Evolutionary conservation across 1,140 invertebrate species (phyloP), one percentile per base, ranked within the genome.

Genomic region (Eumeta japonica): DNA sequence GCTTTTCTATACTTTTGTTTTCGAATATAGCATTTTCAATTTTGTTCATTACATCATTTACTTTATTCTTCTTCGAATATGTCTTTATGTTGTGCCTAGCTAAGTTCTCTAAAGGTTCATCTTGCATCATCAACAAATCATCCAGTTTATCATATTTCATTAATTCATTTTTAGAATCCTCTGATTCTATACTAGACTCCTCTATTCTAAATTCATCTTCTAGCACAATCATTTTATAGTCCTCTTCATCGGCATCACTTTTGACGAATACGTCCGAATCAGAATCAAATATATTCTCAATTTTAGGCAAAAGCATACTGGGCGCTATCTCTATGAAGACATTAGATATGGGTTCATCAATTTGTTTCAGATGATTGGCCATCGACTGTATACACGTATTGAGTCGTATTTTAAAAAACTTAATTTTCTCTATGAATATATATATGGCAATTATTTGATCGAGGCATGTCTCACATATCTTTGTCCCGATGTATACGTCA

Each of bases 131-230:
- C 20, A 24, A n/a, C n/a, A n/a, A n/a, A n/a, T n/a, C 5, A 24
- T 24, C 20, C 5, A 24, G 20, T 7, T n/a, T 24, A n/a, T 24
- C 20, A 5, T 5, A 24, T 24, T 24, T 24, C 5, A 24, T n/a
- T n/a, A n/a, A n/a, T n/a, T n/a, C 20, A 24, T 24, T 24, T 5
- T 5, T n/a, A 7, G 5, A 5, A 24, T 24, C n/a, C n/a, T 24
- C 20, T 7, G 5, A 7, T 24, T 24, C 20, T n/a, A n/a, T 7
- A n/a, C 20, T n/a, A 24, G 5, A 7, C 20, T 24, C 20, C 20
- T 24, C 20, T 5, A 53, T 30, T 46, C 70, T 62, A 37, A 67
- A 74, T 39, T 74, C 70, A 27, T 71, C 70, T 59, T 74, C 70
- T 35, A 74, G 37, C 16, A 72, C 50, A 17, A 68, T 61, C n/a